phyloP scores from a whole-genome alignment of 1,140 invertebrate species.

The Monomorium pharaonis region DNA sequence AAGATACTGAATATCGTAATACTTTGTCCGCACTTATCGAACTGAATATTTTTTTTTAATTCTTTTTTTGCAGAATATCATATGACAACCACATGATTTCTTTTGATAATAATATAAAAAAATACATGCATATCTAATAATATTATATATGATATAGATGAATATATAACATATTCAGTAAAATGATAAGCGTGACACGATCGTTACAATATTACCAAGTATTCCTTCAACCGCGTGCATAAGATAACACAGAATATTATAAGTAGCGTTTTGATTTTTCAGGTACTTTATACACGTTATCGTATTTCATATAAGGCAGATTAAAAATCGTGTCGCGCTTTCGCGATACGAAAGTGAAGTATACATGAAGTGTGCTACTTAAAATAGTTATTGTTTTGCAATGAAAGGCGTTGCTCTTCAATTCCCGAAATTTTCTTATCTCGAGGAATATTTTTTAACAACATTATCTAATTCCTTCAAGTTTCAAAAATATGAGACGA shows the following conservation, averaged over 20 bases:
- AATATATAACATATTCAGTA: constrained; percentile 71
- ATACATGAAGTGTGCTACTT: constrained; percentile 7
- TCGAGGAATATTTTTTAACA: background rate
- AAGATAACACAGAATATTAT: constrained; percentile 36
- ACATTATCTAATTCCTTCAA: background rate
- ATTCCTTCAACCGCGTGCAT: constrained; percentile 37
- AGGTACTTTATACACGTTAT: constrained; percentile 85
- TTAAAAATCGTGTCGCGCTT: constrained; percentile 53
- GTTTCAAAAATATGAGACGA: background rate
- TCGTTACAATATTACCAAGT: constrained; percentile 56
- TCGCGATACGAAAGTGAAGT: constrained; percentile 1
- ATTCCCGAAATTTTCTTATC: background rate
- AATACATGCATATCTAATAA: constrained; percentile 73
- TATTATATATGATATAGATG: constrained; percentile 44
- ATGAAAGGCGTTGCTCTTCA: background rate
- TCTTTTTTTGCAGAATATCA: constrained; percentile 50
- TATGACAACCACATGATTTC: constrained; percentile 1
- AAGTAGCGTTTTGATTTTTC: constrained; percentile 79
- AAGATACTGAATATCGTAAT: constrained; percentile 61
- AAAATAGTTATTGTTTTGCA: constrained; percentile 19
- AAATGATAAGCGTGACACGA: constrained; percentile 67
- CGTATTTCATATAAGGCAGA: constrained; percentile 79
- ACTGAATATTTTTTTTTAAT: constrained; percentile 36
- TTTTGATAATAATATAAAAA: constrained; percentile 64
- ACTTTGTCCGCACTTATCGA: constrained; percentile 48